These are phyloP conservation scores for Pteronura brasiliensis DNA, from an alignment of 2,113 vertebrate species.

Conservation along the genomic window DNA sequence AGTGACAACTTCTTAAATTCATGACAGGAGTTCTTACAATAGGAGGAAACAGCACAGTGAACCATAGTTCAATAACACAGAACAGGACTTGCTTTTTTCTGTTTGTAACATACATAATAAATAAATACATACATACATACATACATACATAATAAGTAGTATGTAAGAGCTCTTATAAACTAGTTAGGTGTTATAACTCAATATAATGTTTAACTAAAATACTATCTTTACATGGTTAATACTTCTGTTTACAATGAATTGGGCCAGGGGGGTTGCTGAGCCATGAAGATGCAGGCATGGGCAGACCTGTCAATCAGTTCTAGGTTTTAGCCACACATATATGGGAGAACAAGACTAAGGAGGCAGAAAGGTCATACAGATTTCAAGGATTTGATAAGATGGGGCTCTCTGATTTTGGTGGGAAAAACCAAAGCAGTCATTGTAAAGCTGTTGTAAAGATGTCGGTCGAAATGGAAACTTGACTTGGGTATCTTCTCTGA, in stretches of 20 bases:
- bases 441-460: neutral
- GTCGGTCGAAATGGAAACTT: neutral
- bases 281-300: neutral
- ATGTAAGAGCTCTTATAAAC: neutral
- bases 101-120: neutral
- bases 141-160: too few species aligned
- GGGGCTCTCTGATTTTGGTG: neutral
- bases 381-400: slow-evolving; percentile 13
- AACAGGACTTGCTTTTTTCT: neutral
- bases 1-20: slow-evolving; percentile 1
- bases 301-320: neutral
- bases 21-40: slow-evolving; percentile 24
- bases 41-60: neutral
- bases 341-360: neutral
- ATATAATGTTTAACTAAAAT: neutral
- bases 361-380: neutral
- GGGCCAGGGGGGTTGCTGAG: neutral
- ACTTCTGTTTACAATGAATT: neutral
- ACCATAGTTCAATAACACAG: neutral
- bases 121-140: too few species aligned
- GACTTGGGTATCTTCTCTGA: neutral
- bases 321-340: neutral
- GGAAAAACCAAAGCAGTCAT: neutral
- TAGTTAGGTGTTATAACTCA: neutral
- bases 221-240: neutral